phyloP scores from a whole-genome alignment of 2,797 vertebrate genomes.

The Crossoptilon crossoptilon region DNA sequence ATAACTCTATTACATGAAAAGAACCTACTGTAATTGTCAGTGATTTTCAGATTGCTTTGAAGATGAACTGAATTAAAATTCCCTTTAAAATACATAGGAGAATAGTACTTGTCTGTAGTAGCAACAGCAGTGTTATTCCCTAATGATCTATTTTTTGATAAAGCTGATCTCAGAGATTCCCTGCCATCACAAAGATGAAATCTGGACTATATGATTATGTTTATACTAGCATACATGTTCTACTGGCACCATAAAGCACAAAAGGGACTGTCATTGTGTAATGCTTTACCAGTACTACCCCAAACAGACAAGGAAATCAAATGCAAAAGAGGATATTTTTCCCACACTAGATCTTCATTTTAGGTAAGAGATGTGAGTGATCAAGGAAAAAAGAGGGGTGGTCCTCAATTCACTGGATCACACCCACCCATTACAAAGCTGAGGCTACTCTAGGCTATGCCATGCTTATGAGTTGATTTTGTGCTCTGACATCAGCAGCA shows the following conservation, averaged over 20 bases:
- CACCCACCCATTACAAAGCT: background rate
- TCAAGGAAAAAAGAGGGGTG: background rate
- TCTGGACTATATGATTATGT: background rate
- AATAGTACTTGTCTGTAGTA: background rate
- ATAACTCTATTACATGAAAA: background rate
- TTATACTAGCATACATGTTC: background rate
- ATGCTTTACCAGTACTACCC: background rate
- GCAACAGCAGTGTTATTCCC: background rate
- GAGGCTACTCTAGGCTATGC: background rate
- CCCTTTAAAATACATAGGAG: background rate
- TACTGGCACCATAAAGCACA: background rate
- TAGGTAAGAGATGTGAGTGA: rapidly evolving
- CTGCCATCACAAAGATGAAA: background rate
- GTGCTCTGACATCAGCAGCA: background rate
- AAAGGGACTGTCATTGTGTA: background rate
- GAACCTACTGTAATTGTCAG: background rate
- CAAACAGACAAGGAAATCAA: background rate
- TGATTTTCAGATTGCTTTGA: background rate
- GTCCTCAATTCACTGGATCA: background rate
- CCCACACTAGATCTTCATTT: background rate
- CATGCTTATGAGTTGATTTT: background rate
- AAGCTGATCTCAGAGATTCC: background rate
- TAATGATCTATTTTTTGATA: background rate
- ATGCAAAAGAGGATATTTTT: background rate
- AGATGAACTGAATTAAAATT: background rate